phyloP scores from a whole-genome alignment of 2,888 invertebrate species.

The Drosophila buzzatii region DNA sequence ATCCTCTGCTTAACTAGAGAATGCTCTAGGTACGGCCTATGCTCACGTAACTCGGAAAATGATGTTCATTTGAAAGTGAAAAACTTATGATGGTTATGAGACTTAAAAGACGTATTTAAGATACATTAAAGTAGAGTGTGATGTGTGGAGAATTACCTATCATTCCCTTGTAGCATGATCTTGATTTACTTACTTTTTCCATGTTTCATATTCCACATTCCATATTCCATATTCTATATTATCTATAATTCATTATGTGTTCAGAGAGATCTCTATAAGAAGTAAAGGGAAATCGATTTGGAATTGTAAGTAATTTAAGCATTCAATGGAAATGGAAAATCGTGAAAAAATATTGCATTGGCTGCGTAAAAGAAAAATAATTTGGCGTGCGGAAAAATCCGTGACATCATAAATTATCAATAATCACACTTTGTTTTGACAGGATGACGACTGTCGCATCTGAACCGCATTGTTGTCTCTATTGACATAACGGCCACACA shows the following conservation, averaged over 20 bases:
- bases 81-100: not conserved
- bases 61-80: not conserved
- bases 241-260: not conserved
- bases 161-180: too few relatives aligned
- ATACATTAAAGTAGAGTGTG: too few relatives aligned
- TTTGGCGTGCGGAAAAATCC: conserved; percentile 73
- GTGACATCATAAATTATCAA: conserved; percentile 85
- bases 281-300: conserved; percentile 10
- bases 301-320: conserved; percentile 22
- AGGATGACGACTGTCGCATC: conserved; percentile 81
- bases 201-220: not conserved
- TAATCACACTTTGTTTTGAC: conserved; percentile 85
- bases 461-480: conserved; percentile 75
- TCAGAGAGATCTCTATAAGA: not conserved
- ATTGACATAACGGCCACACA: conserved; percentile 58
- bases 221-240: not conserved
- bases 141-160: too few relatives aligned
- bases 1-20: not conserved
- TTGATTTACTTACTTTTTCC: too few relatives aligned
- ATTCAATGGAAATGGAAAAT: conserved; percentile 14
- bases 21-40: not conserved
- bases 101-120: not conserved
- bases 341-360: conserved; percentile 45
- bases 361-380: conserved; percentile 50
- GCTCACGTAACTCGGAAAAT: not conserved